These are phyloP conservation scores for Urosaurus nigricauda DNA, from an alignment of 2,797 vertebrate species.

Conservation along the genomic window DNA sequence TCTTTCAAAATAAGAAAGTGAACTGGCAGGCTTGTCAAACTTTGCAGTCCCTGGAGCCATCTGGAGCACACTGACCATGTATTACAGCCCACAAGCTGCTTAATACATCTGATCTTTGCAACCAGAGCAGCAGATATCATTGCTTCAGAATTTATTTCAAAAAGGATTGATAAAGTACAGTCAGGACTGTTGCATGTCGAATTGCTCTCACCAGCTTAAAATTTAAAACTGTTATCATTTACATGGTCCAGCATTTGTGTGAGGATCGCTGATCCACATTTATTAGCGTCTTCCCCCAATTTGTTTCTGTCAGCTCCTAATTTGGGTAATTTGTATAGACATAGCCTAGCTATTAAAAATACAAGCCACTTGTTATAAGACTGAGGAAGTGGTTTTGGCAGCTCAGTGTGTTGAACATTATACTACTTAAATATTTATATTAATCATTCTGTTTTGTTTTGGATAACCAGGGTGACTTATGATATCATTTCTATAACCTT, in stretches of 20 bases:
- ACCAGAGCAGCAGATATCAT: not conserved
- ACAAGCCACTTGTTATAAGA: not conserved
- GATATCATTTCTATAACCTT: not conserved
- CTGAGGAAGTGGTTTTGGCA: not conserved
- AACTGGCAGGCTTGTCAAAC: not conserved
- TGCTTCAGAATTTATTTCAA: not conserved
- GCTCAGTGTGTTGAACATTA: not conserved
- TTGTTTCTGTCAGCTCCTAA: not conserved
- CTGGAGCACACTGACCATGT: not conserved
- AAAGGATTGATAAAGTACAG: not conserved
- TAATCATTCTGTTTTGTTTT: not conserved
- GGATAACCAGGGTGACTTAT: not conserved
- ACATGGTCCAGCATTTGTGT: too few species aligned
- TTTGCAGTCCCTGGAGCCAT: not conserved
- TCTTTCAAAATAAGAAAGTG: not conserved
- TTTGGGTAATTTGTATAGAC: not conserved
- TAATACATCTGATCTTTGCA: not conserved
- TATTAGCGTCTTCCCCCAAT: not conserved
- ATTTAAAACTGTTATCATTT: not conserved
- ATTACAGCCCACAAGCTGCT: not conserved
- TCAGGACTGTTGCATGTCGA: not conserved
- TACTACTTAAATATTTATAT: not conserved
- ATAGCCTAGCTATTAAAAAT: not conserved
- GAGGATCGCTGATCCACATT: not conserved
- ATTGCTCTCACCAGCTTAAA: not conserved